phyloP scores from a whole-genome alignment of 2,888 invertebrate genomes.

The Rotaria magnacalcarata region DNA sequence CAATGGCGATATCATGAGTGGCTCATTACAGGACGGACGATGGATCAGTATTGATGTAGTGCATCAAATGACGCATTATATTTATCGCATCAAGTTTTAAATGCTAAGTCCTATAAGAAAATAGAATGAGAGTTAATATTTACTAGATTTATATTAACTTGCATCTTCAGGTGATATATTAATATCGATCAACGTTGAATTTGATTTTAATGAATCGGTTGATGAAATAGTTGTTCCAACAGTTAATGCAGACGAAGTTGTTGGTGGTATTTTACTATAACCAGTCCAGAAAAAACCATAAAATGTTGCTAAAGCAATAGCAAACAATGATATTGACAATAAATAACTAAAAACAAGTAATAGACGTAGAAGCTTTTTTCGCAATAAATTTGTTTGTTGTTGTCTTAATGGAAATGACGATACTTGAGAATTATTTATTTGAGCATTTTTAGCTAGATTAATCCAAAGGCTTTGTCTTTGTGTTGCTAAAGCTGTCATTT shows the following conservation, averaged over 20 bases:
- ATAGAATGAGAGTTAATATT: background rate
- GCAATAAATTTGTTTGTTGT: background rate
- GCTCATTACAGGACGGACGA: background rate
- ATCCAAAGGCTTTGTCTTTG: conserved; percentile 26
- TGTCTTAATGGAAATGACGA: background rate
- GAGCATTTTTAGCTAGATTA: background rate
- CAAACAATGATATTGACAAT: conserved; percentile 35
- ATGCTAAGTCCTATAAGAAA: background rate
- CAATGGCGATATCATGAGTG: background rate
- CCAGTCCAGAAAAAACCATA: conserved; percentile 30
- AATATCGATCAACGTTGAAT: background rate
- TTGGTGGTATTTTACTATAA: background rate
- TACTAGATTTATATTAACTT: background rate
- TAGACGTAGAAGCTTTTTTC: background rate
- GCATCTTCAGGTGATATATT: background rate
- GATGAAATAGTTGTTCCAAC: background rate
- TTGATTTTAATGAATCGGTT: background rate
- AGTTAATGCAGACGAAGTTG: background rate
- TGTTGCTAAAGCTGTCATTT: conserved; percentile 12
- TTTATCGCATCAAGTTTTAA: background rate
- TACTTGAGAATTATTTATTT: background rate
- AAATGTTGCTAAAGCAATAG: conserved; percentile 34
- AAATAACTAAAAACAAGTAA: conserved; percentile 37
- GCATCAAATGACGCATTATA: background rate
- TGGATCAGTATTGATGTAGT: background rate